These are phyloP conservation scores for Malurus melanocephalus DNA, from an alignment of 2,113 vertebrate genomes.

Conservation along the genomic window DNA sequence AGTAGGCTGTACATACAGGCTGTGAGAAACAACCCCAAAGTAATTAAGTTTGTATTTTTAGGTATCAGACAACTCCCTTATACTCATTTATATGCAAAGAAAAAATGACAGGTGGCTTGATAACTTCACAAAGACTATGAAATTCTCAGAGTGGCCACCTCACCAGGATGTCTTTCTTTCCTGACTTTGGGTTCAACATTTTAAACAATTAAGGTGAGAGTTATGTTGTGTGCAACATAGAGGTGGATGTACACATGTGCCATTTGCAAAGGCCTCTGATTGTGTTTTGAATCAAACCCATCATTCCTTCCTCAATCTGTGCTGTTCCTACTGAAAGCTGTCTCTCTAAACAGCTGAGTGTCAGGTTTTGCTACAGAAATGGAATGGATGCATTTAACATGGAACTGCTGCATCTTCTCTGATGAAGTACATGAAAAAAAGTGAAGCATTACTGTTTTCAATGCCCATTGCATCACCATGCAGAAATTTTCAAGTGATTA, in stretches of 20 bases:
- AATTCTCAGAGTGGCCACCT: not conserved
- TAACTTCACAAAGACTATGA: not conserved
- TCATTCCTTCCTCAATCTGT: not conserved
- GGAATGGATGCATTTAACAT: not conserved
- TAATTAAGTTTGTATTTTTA: not conserved
- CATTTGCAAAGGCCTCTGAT: not conserved
- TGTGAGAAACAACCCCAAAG: not conserved
- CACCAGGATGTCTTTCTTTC: not conserved
- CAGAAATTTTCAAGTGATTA: not conserved
- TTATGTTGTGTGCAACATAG: not conserved
- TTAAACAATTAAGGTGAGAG: not conserved
- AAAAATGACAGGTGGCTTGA: not conserved
- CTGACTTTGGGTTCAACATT: not conserved
- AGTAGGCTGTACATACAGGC: not conserved
- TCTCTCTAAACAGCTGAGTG: not conserved
- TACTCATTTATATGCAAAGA: not conserved
- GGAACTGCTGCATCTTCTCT: not conserved
- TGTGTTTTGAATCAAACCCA: not conserved
- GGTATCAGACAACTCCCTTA: not conserved
- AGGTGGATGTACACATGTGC: fast-evolving
- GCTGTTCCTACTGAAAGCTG: not conserved
- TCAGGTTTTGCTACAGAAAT: not conserved
- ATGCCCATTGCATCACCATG: not conserved
- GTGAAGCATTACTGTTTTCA: not conserved
- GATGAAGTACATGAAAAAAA: not conserved